Conservation (phyloP, 2,888 invertebrate genomes). For the Eilema depressum region DNA sequence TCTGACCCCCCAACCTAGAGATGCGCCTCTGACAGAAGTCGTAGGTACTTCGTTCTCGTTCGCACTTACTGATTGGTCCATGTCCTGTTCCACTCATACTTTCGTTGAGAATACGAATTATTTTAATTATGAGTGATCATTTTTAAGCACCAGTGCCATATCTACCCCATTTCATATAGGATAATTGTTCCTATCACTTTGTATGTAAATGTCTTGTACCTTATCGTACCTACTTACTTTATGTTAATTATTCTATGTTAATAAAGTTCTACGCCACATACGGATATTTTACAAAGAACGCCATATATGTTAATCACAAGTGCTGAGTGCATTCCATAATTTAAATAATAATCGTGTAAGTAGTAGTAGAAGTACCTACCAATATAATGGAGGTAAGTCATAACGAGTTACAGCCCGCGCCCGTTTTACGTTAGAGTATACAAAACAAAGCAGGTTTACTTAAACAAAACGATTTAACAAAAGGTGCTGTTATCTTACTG, state of each 20-base stretch:
- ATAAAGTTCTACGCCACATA: background rate
- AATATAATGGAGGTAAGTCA: slow-evolving; percentile 19
- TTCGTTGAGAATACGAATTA: background rate
- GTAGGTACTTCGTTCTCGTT: background rate
- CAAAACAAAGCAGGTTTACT: slow-evolving; percentile 13
- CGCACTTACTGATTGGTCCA: too few relatives aligned
- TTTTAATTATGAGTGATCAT: background rate
- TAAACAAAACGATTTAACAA: slow-evolving; percentile 24
- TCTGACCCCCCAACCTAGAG: background rate
- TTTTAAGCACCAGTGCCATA: background rate
- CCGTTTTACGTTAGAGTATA: slow-evolving; percentile 10
- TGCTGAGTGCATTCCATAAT: slow-evolving; percentile 4
- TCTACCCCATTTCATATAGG: background rate
- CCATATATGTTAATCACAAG: background rate
- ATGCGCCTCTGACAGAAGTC: background rate
- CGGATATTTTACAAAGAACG: background rate
- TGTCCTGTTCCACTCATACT: background rate
- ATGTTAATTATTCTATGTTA: slow-evolving; percentile 4
- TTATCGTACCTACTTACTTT: background rate
- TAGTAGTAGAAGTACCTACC: background rate
- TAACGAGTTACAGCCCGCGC: background rate
- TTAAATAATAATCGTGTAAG: slow-evolving; percentile 1
- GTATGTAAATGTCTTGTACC: slow-evolving; percentile 1
- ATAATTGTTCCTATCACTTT: background rate
- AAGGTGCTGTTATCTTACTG: slow-evolving; percentile 41